Base-by-base conservation (phyloP, 2,888 invertebrate species). In the Fragum fragum region DNA sequence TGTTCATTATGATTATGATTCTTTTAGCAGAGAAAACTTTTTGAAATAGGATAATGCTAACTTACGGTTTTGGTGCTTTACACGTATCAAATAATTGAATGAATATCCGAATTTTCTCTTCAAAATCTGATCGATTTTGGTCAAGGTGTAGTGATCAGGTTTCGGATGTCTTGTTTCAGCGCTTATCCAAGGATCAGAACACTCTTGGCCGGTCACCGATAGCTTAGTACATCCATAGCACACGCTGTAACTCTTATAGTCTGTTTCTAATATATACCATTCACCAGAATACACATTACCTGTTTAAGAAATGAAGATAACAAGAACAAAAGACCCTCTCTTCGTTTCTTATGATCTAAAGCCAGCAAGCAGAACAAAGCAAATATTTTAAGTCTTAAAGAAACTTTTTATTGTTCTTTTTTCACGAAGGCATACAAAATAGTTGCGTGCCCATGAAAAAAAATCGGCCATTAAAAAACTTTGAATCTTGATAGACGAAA, bases 281-380 rank as follows among this genome's bases (percentile, higher is more conserved):
- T 66, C 66, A 39, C 66, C 66, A n/a, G 66, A 66, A 42, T 39
- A 66, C n/a, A 66, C 7, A 21, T 66, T 42, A 16, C 66, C 66
- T 66, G 3, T 36, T 3, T 36, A 9, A 36, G 9, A 36, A 36
- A 36, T n/a, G n/a, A n/a, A n/a, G n/a, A n/a, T n/a, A n/a, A n/a
- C n/a, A n/a, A n/a, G n/a, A n/a, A n/a, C n/a, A n/a, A n/a, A n/a
- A n/a, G n/a, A n/a, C n/a, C n/a, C n/a, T n/a, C n/a, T n/a, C n/a
- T n/a, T n/a, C n/a, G n/a, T n/a, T n/a, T n/a, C n/a, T n/a, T n/a
- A n/a, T n/a, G n/a, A n/a, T n/a, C n/a, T n/a, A n/a, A n/a, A n/a
- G n/a, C n/a, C n/a, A n/a, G n/a, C n/a, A n/a, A n/a, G n/a, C n/a
- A n/a, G n/a, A n/a, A n/a, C n/a, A n/a, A n/a, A n/a, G n/a, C n/a